phyloP scores from a whole-genome alignment of 2,888 invertebrate genomes.

The Aethes cnicana region DNA sequence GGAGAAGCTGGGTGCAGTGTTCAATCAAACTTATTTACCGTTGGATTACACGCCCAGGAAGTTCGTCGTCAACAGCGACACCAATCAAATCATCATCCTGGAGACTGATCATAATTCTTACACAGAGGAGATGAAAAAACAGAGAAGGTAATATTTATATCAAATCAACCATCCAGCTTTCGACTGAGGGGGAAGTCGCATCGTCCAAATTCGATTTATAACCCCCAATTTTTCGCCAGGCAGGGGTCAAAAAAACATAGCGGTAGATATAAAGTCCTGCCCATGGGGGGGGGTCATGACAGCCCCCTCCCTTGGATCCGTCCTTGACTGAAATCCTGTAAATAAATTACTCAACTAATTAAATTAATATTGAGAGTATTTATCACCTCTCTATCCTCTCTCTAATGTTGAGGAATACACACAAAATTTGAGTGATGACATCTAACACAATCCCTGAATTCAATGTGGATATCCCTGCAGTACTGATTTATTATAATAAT shows the following conservation, averaged over 20 bases:
- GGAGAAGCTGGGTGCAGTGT: slow-evolving; percentile 98
- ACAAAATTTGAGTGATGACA: slow-evolving; percentile 59
- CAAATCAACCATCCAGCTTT: no score
- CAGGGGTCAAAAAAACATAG: no score
- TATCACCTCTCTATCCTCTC: no score
- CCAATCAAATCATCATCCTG: slow-evolving; percentile 93
- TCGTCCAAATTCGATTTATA: no score
- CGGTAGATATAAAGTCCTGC: no score
- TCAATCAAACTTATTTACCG: slow-evolving; percentile 96
- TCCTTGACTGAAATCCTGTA: no score
- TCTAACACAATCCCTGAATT: slow-evolving; percentile 63
- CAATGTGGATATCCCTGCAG: slow-evolving; percentile 74
- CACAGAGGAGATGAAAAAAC: slow-evolving; percentile 97
- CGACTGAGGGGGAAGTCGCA: no score
- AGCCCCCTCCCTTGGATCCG: no score
- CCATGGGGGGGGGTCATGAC: no score
- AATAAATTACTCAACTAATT: no score
- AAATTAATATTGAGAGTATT: no score
- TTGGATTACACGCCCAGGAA: slow-evolving; percentile 97
- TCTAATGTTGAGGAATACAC: background rate
- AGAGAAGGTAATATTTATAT: slow-evolving; percentile 82
- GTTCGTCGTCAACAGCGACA: slow-evolving; percentile 95
- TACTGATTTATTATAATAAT: slow-evolving; percentile 53
- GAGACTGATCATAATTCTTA: slow-evolving; percentile 99
- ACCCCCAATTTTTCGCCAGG: no score